A percentile compares a stretch with the other conserved stretches of the same genome.
phyloP scores from a whole-genome alignment of 2,888 invertebrate genomes.

The Drosophila neutralis region DNA sequence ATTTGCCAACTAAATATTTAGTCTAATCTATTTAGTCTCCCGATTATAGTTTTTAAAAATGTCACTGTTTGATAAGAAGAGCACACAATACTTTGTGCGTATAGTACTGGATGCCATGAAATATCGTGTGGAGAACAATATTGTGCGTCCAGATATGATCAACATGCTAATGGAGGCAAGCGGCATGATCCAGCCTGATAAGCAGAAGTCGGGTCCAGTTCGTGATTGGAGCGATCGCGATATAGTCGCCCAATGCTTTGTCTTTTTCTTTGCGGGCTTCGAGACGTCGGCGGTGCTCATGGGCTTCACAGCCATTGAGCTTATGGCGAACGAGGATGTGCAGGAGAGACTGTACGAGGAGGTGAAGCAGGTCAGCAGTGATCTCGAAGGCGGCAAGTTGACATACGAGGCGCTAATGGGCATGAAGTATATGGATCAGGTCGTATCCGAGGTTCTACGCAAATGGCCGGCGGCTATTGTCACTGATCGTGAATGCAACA shows the following conservation, averaged over 20 bases:
- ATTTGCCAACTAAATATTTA: neutral
- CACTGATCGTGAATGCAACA: constrained; percentile 86
- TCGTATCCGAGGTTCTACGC: constrained; percentile 86
- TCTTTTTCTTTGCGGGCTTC: constrained; percentile 87
- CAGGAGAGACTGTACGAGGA: constrained; percentile 86
- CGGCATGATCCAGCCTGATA: constrained; percentile 82
- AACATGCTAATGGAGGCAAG: constrained; percentile 86
- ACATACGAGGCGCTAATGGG: constrained; percentile 86
- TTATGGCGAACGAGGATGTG: constrained; percentile 87
- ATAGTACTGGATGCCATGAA: constrained; percentile 85
- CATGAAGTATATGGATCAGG: constrained; percentile 87
- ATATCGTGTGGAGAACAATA: constrained; percentile 85
- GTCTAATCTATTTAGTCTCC: neutral
- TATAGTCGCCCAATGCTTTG: constrained; percentile 86
- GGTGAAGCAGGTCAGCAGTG: constrained; percentile 85
- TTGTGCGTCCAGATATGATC: constrained; percentile 86
- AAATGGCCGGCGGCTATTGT: constrained; percentile 86
- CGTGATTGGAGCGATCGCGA: constrained; percentile 85
- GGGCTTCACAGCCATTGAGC: constrained; percentile 86
- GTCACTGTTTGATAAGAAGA: constrained; percentile 81
- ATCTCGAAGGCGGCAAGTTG: constrained; percentile 85
- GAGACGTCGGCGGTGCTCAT: constrained; percentile 85
- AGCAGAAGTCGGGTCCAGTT: constrained; percentile 48
- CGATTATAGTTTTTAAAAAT: constrained; percentile 62
- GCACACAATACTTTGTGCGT: constrained; percentile 83